Evolutionary conservation across 2,888 invertebrate genomes (phyloP).

Genomic region (Ophioninae sp.): DNA sequence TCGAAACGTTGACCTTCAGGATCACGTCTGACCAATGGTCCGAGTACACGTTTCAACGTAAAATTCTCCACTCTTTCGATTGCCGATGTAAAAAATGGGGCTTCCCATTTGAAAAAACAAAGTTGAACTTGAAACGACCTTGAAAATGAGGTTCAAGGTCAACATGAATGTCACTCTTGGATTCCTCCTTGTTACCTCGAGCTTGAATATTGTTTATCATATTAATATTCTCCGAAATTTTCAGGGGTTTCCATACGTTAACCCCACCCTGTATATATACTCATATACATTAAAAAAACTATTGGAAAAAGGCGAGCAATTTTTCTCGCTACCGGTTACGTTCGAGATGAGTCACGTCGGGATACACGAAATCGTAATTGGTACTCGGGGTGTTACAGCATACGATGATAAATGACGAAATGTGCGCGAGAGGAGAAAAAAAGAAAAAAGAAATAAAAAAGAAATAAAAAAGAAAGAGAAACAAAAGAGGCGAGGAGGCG

Average conservation of each 20-base stretch:
- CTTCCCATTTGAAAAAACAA: not conserved
- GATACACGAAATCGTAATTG: constrained; percentile 65
- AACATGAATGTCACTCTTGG: not conserved
- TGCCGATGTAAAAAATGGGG: not conserved
- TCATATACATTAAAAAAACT: constrained; percentile 34
- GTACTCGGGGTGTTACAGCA: constrained; percentile 53
- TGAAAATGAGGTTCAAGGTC: not conserved
- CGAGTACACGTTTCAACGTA: not conserved
- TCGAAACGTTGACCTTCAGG: not conserved
- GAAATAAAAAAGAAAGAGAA: constrained; percentile 12
- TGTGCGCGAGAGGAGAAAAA: constrained; percentile 27
- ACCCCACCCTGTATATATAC: no score
- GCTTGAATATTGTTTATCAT: not conserved
- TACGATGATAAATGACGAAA: constrained; percentile 63
- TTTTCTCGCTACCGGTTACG: constrained; percentile 61
- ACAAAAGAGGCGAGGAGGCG: not conserved
- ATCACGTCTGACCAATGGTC: not conserved
- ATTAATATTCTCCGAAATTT: no score
- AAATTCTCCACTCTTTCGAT: not conserved
- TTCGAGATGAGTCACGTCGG: constrained; percentile 55
- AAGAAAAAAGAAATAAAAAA: not conserved
- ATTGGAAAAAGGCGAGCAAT: constrained; percentile 46
- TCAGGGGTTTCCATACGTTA: no score
- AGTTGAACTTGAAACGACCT: not conserved
- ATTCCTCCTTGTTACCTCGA: not conserved